These are phyloP conservation scores for Aspiorhynchus laticeps DNA, from an alignment of 2,113 vertebrate species.

Conservation along the genomic window DNA sequence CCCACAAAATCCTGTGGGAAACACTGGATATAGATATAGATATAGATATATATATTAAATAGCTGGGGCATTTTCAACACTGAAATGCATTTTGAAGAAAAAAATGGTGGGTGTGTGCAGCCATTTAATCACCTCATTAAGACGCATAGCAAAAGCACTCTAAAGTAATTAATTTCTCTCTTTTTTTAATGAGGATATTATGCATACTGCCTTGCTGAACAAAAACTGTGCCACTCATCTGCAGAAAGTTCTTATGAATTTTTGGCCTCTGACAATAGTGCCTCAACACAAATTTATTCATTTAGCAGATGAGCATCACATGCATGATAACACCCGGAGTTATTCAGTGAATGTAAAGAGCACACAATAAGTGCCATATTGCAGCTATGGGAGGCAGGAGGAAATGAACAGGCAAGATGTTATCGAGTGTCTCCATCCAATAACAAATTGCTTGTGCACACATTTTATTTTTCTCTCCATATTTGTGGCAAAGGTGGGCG, in stretches of 20 bases:
- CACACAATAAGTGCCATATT: conserved; percentile 33
- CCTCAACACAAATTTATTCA: conserved; percentile 6
- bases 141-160: conserved; percentile 7
- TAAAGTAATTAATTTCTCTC: neutral
- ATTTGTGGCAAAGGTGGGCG: conserved; percentile 40
- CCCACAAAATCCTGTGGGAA: no score
- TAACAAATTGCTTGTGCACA: conserved; percentile 52
- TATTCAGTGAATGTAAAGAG: conserved; percentile 16
- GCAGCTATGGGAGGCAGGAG: conserved; percentile 42
- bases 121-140: conserved; percentile 34
- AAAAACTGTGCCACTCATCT: conserved; percentile 19
- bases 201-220: conserved; percentile 13
- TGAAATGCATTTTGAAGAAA: neutral
- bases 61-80: neutral
- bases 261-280: conserved; percentile 4
- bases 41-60: neutral
- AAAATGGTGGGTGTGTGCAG: neutral
- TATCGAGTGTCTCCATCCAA: conserved; percentile 47
- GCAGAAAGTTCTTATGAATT: conserved; percentile 11
- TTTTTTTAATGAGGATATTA: conserved; percentile 24
- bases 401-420: conserved; percentile 55
- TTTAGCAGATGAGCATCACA: neutral
- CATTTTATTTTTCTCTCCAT: conserved; percentile 43
- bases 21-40: no score
- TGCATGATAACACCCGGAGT: neutral